These are phyloP conservation scores for Horisme vitalbata DNA, from an alignment of 2,888 invertebrate species.

Conservation along the genomic window DNA sequence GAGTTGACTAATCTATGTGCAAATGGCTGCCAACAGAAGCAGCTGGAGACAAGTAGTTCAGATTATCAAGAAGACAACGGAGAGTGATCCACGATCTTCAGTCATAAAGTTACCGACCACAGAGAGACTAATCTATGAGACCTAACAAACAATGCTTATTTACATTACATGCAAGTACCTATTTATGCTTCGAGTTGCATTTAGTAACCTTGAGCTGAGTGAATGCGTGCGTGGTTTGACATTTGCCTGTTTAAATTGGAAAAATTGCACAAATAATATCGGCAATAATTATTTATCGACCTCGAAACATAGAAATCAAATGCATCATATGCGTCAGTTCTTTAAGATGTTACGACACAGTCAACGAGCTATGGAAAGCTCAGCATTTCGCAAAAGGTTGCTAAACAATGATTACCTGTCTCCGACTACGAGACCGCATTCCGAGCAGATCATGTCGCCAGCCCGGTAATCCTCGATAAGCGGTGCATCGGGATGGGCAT, in stretches of 20 bases:
- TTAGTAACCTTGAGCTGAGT: constrained; percentile 25
- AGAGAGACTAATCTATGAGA: neutral
- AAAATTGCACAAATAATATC: constrained; percentile 42
- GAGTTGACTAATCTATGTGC: too few relatives aligned
- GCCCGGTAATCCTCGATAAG: constrained; percentile 99
- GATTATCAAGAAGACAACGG: too few relatives aligned
- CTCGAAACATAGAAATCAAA: constrained; percentile 53
- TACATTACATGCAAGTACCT: constrained; percentile 18
- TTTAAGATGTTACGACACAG: constrained; percentile 46
- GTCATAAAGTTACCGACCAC: too few relatives aligned
- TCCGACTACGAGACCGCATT: constrained; percentile 99
- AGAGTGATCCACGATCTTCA: neutral
- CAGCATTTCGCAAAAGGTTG: constrained; percentile 54
- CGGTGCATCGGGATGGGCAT: constrained; percentile 97
- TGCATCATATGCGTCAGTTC: constrained; percentile 45
- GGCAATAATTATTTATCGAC: constrained; percentile 41
- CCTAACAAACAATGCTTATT: constrained; percentile 4
- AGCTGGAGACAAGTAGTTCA: too few relatives aligned
- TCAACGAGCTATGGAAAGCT: constrained; percentile 46
- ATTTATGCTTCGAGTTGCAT: too few relatives aligned
- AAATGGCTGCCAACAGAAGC: too few relatives aligned
- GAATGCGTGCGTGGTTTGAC: constrained; percentile 25
- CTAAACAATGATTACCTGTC: constrained; percentile 88
- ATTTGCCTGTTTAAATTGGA: constrained; percentile 37
- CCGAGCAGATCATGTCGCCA: constrained; percentile 99